These are phyloP conservation scores for Pachycephus smyrnensis DNA, from an alignment of 2,888 invertebrate genomes.

Conservation along the genomic window DNA sequence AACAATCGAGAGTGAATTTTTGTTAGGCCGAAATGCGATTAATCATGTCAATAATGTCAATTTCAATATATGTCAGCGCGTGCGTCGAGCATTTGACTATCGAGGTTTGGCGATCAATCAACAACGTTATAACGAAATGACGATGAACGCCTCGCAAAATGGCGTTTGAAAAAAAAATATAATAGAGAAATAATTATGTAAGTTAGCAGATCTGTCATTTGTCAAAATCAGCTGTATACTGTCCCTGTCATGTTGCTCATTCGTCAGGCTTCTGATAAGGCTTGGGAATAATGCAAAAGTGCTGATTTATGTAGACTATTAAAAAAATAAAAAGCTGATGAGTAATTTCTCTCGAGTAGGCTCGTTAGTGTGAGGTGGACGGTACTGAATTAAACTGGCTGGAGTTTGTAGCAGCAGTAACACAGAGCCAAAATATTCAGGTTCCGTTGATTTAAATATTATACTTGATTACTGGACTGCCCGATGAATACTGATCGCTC, in stretches of 20 bases:
- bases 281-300: slow-evolving; percentile 8
- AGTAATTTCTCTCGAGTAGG: slow-evolving; percentile 32
- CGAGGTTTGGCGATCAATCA: background rate
- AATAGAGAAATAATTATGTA: background rate
- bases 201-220: background rate
- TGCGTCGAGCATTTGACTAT: background rate
- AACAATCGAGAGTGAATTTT: background rate
- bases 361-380: slow-evolving; percentile 57
- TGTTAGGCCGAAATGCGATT: background rate
- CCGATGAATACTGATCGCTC: background rate
- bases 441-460: slow-evolving; percentile 33
- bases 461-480: background rate
- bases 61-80: background rate
- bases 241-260: background rate
- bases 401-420: slow-evolving; percentile 57
- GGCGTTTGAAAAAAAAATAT: background rate
- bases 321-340: slow-evolving; percentile 18
- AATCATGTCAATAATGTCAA: background rate
- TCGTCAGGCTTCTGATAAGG: background rate
- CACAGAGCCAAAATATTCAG: slow-evolving; percentile 47
- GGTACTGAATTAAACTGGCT: slow-evolving; percentile 59
- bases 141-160: background rate
- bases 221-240: background rate
- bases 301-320: background rate
- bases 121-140: background rate